phyloP scores from a whole-genome alignment of 2,113 vertebrate genomes.

The Sorex fumeus region DNA sequence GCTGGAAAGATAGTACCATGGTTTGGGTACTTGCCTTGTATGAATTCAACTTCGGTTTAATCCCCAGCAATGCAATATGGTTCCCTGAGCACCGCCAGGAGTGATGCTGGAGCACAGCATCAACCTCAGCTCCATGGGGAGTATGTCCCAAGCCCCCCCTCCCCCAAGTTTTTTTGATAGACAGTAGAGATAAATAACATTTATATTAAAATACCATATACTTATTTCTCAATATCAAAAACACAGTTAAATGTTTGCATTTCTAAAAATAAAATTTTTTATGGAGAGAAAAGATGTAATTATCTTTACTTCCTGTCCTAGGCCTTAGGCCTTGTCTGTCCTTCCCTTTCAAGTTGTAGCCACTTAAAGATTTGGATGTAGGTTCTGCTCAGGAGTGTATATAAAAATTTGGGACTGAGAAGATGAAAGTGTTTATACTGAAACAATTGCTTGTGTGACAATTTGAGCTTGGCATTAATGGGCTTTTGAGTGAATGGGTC shows the following conservation, averaged over 20 bases:
- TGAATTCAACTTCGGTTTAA: no score
- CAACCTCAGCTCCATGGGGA: no score
- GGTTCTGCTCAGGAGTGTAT: not conserved
- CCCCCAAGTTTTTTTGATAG: no score
- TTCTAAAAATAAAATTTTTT: conserved; percentile 7
- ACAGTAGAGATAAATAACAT: no score
- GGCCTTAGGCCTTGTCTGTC: not conserved
- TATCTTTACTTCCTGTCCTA: not conserved
- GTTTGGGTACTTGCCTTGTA: no score
- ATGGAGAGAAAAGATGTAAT: not conserved
- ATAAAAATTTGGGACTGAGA: not conserved
- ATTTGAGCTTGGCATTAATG: not conserved
- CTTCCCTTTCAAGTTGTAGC: not conserved
- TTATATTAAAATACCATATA: not conserved
- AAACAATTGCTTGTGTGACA: not conserved
- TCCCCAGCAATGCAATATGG: no score
- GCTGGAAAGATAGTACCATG: no score
- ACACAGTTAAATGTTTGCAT: not conserved
- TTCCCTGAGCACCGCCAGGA: no score
- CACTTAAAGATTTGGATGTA: not conserved
- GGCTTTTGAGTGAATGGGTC: not conserved
- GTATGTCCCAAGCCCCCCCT: no score
- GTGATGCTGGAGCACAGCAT: no score
- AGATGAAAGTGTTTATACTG: not conserved
- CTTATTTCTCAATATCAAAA: conserved; percentile 38